Conservation (phyloP, 2,888 invertebrate genomes). For the Toxonevra muliebris region DNA sequence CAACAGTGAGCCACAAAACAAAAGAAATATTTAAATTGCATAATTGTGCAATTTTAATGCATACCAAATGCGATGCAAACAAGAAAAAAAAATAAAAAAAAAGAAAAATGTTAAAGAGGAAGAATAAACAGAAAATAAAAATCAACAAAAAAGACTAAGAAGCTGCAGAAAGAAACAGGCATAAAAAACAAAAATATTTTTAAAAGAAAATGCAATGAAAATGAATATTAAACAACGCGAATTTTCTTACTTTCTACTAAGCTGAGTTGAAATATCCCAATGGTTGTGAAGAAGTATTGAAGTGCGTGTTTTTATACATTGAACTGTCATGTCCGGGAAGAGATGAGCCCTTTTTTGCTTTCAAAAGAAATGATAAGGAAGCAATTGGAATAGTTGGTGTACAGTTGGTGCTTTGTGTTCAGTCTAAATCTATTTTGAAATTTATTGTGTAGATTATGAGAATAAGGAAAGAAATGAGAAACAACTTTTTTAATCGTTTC, state of each 20-base stretch:
- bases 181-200: too few species aligned
- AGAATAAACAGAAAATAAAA: neutral
- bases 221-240: conserved; percentile 23
- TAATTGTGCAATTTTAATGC: conserved; percentile 31
- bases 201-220: conserved; percentile 18
- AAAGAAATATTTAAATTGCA: conserved; percentile 17
- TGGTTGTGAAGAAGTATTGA: too few species aligned
- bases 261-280: neutral
- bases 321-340: too few species aligned
- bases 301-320: too few species aligned
- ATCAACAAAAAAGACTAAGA: neutral
- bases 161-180: neutral
- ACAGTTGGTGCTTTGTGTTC: too few species aligned
- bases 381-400: too few species aligned
- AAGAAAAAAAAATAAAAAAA: neutral
- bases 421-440: too few species aligned
- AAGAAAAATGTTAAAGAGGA: neutral
- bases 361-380: too few species aligned
- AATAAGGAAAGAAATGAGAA: too few species aligned
- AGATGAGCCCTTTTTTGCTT: too few species aligned
- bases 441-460: too few species aligned
- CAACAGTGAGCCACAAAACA: neutral
- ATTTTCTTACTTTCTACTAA: neutral
- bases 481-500: too few species aligned
- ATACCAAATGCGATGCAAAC: conserved; percentile 26